phyloP scores from a whole-genome alignment of 1,140 invertebrate species.

The Sinella curviseta region DNA sequence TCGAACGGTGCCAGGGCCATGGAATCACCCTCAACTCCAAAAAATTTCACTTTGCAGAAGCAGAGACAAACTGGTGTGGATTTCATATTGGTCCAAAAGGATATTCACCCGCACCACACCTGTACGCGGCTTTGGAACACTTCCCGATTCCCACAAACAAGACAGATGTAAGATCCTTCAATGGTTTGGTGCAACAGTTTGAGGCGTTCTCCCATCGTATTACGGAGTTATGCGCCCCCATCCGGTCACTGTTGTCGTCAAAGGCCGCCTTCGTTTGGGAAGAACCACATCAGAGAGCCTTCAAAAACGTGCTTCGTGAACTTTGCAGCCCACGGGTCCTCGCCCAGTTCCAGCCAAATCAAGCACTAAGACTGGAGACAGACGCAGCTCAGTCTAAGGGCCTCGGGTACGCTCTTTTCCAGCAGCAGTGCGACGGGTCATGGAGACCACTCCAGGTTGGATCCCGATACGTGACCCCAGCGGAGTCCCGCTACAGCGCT shows the following conservation, averaged over 20 bases:
- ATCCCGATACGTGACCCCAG: too few species aligned
- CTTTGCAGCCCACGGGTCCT: neutral
- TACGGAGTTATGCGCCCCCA: neutral
- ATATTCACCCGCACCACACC: neutral
- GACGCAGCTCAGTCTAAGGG: neutral
- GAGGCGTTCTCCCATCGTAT: neutral
- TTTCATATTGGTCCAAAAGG: neutral
- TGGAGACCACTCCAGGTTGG: too few species aligned
- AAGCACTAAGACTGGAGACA: neutral
- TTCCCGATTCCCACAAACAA: neutral
- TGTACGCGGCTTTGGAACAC: neutral
- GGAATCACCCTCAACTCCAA: constrained; percentile 1
- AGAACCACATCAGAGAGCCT: neutral
- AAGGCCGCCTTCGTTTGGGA: constrained; percentile 13
- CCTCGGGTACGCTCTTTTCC: too few species aligned
- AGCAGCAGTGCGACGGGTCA: too few species aligned
- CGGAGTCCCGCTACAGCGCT: too few species aligned
- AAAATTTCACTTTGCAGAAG: neutral
- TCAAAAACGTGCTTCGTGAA: neutral
- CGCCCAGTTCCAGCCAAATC: neutral
- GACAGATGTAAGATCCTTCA: constrained; percentile 1
- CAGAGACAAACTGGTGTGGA: neutral
- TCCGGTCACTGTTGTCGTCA: neutral
- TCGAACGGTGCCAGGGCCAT: neutral
- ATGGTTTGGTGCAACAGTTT: neutral